These are phyloP conservation scores for Latheticus oryzae DNA, from an alignment of 2,888 invertebrate species.

Conservation along the genomic window DNA sequence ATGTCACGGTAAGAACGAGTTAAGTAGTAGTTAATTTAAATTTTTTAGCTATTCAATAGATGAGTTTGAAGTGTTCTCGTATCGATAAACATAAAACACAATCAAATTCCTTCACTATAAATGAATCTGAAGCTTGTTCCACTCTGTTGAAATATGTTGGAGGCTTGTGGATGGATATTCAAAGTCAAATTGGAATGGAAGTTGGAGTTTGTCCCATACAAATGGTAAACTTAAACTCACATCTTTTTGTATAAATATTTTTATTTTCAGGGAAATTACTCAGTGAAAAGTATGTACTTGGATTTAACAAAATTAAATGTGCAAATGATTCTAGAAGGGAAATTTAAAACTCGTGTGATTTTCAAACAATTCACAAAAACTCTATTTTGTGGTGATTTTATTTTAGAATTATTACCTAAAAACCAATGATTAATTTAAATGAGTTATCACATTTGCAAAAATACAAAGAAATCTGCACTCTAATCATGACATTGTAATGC, in stretches of 20 bases:
- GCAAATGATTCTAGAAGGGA: conserved; percentile 33
- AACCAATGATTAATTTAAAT: conserved; percentile 4
- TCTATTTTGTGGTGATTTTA: conserved; percentile 20
- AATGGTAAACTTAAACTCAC: conserved; percentile 9
- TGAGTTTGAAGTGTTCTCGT: conserved; percentile 18
- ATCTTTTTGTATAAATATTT: background rate
- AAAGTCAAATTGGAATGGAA: conserved; percentile 27
- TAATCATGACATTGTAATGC: conserved; percentile 32
- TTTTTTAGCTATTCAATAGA: conserved; percentile 4
- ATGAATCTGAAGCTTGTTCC: conserved; percentile 18
- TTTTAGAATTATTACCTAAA: conserved; percentile 14
- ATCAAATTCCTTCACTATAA: conserved; percentile 23
- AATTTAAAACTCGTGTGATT: conserved; percentile 13
- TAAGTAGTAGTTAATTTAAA: background rate
- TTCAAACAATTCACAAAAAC: conserved; percentile 8
- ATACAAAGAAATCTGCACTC: conserved; percentile 17
- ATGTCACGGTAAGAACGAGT: conserved; percentile 12
- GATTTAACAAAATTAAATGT: conserved; percentile 30
- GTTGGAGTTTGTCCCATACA: conserved; percentile 28
- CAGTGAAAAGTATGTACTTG: conserved; percentile 7
- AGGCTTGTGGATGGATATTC: conserved; percentile 25
- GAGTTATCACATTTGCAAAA: conserved; percentile 5
- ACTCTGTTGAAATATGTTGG: conserved; percentile 22
- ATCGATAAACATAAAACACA: conserved; percentile 22
- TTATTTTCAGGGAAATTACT: conserved; percentile 28